Base-by-base conservation (phyloP, 2,797 vertebrate genomes). In the Aldrovandia affinis region DNA sequence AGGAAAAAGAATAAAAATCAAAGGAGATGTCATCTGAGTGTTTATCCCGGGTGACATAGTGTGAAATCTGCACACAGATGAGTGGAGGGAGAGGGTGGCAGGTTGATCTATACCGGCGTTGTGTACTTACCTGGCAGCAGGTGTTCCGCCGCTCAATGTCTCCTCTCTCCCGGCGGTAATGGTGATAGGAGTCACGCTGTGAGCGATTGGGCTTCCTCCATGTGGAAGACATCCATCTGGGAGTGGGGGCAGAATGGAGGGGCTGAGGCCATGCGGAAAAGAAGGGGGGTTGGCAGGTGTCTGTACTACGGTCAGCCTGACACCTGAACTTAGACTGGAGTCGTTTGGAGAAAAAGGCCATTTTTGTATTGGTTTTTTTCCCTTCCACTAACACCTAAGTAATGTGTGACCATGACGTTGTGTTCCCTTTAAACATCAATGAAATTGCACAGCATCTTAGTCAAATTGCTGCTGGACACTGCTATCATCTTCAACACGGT, bases 91-190 rank as follows among this genome's bases (percentile, higher is more conserved):
- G 54, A 44, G 52, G 65, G 47, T 87, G 84, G 73, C 82, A 82
- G 87, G 80, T 81, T 84, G 86, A 84, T 12, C 65, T 59, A 44
- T 39, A 57, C 18, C 33, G 25, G 20, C 7, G 52, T 88, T 85
- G 86, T 82, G 78, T 91, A 86, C 91, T 94, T 92, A 90, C 85
- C 88, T 90, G 80, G 83, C 88, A 89, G 90, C 84, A 83, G 86
- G 87, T 86, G 59, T 10, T 78, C 52, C 57, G 50, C 61, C 47
- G 86, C 87, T 90, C 86, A 86, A 85, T 90, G 88, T 86, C 77
- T 81, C 83, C 77, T 84, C 73, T 22, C 52, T 84, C 63, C 52
- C 81, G 47, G 73, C 50, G 86, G 88, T 92, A 87, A 90, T 68
- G 86, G 30, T 18, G 83, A 83, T 82, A 89, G 85, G 85, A 77